Evolutionary conservation across 2,113 vertebrate genomes (phyloP).

Genomic region (Tringa solitaria): DNA sequence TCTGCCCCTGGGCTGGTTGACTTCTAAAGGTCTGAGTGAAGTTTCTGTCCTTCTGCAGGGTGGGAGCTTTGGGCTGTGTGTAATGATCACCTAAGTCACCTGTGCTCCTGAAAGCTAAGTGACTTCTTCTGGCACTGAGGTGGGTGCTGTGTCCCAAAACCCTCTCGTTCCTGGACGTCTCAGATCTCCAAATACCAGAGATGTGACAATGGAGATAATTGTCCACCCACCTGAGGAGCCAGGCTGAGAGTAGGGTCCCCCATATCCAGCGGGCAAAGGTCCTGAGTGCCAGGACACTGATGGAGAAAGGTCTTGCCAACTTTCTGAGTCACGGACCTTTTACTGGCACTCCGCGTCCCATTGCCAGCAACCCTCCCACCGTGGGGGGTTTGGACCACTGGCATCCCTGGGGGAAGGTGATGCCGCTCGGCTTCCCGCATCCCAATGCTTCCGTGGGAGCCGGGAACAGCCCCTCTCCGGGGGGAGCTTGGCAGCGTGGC

Average conservation of each 20-base stretch:
- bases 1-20: neutral
- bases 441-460: rapidly evolving
- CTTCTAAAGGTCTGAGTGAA: neutral
- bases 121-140: neutral
- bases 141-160: neutral
- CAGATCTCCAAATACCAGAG: rapidly evolving
- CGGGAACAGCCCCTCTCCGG: neutral
- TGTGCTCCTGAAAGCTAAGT: neutral
- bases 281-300: neutral
- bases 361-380: neutral
- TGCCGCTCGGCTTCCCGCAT: rapidly evolving
- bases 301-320: neutral
- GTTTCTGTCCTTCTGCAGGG: neutral
- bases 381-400: neutral
- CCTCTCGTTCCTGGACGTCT: rapidly evolving
- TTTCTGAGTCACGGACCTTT: rapidly evolving
- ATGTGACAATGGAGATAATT: rapidly evolving
- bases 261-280: rapidly evolving
- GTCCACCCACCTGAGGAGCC: neutral
- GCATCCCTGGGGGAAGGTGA: rapidly evolving
- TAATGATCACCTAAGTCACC: neutral
- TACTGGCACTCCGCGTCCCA: rapidly evolving
- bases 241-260: neutral
- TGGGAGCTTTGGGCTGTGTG: neutral
- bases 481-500: neutral